Evolutionary conservation across 2,113 vertebrate species (phyloP), one percentile per base, ranked within the genome.

Genomic region (Prochilodus magdalenae): DNA sequence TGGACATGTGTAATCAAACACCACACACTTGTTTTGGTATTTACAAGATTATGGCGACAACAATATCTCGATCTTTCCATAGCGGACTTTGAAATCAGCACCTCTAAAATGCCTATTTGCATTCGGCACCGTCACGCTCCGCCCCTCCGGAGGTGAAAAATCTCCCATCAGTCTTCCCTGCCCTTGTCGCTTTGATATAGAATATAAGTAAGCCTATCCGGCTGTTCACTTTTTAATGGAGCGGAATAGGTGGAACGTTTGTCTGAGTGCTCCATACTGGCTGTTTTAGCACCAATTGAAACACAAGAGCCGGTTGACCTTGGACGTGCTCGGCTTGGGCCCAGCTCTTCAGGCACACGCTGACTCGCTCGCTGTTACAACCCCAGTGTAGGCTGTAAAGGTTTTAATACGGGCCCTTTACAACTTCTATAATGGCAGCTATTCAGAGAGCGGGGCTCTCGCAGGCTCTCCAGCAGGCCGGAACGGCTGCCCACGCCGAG

Each of bases 281-380:
- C 63, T 66, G 63, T 83, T 85, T 85, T 70, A 33, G 30, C 55
- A 47, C 30, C n/a, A 77, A 75, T 71, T 75, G 71, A 82, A 86
- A 86, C 73, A 78, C 44, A 78, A 75, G 59, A 75, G 62, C 44
- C 49, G n/a, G 66, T 73, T 80, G 86, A 87, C 86, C 86, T 83
- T 80, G 80, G 18, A 33, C 24, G 44, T 75, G 20, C 0, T 55
- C 47, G 57, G 27, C 69, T 82, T 62, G 22, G 20, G 51, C 47
- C 24, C 47, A 53, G 22, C 63, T 74, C 29, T 70, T 67, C 73
- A 24, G 66, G 27, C 59, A 7, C 24, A 40, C 1, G 16, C 53
- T 55, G 18, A 55, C 53, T 55, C 40, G 24, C 78, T 15, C 15
- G 79, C 7, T 44, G 33, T 4, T 84, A 55, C 67, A 79, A 29